Base-by-base conservation (phyloP, 2,797 vertebrate genomes). In the Coendou prehensilis region DNA sequence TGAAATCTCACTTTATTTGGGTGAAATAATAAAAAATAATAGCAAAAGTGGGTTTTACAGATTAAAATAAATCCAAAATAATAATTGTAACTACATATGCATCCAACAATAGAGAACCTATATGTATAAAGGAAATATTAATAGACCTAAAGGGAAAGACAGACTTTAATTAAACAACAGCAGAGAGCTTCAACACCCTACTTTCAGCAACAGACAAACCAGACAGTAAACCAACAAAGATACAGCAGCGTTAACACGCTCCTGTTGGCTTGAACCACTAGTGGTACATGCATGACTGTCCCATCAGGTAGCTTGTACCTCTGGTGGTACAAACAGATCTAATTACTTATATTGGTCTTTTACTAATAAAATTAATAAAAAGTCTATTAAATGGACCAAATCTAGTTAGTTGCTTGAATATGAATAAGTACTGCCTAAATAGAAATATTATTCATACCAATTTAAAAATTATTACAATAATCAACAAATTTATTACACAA, bases 1-100 rank as follows among this genome's bases (percentile, higher is more conserved):
- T 54, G 28, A 96, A 94, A 92, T 64, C 87, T 56, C 83, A 87
- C 67, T 79, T 93, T 47, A 87, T 83, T 84, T 84, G 33, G 56
- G 30, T 33, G 47, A 33, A 30, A 23, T 64, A 83, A 84, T 59
- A 17, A 94, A 94, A 81, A 78, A 22, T 79, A 80, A 91, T 22
- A 67, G 57, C 67, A 54, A 64, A 94, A 69, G 52, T 76, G 59
- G 37, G 52, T 79, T 86, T 89, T 92, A 61, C 22, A 23, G 73
- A 89, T 76, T 67, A 59, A 88, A 75, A 76, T 80, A 92, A 28
- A 63, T 47, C 11, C 17, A 41, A 86, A 86, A 37, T 47, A 80
- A 18, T 47, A 75, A 45, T 8, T 75, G 41, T 9, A 41, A 81
- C 23, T 45, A 59, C 17, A 82, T 30, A 61, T 28, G 80, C 37